Percentiles rank a stretch among this genome's conserved stretches.
Conservation (phyloP, 2,797 vertebrate genomes). For the Anisognathus igniventris region DNA sequence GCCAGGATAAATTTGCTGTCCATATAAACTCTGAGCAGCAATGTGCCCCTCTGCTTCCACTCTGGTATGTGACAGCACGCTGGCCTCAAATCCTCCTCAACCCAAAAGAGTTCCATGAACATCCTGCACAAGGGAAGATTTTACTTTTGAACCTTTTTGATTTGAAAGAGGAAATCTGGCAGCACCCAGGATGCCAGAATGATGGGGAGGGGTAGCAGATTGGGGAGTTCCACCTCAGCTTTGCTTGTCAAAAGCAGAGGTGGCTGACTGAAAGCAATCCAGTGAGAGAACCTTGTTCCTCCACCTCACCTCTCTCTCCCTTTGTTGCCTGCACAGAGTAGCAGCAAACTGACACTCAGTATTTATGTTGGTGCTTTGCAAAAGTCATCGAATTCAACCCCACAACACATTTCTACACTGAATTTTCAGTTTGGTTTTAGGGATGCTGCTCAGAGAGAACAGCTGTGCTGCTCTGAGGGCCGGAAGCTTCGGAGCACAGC, state of each 20-base stretch:
- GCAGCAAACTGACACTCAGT: background rate
- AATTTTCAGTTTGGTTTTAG: background rate
- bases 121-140: background rate
- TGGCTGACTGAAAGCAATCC: conserved; percentile 2
- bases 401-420: background rate
- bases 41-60: background rate
- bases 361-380: background rate
- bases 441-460: background rate
- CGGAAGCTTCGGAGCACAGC: background rate
- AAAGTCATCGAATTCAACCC: background rate
- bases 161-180: background rate
- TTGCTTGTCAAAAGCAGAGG: background rate
- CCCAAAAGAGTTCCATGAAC: background rate
- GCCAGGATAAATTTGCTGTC: conserved; percentile 68
- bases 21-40: background rate
- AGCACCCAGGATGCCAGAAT: background rate
- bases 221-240: background rate
- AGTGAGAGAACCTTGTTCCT: background rate
- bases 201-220: background rate
- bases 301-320: background rate
- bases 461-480: background rate
- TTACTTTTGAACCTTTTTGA: background rate
- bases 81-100: background rate
- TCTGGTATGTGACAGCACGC: background rate
- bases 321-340: background rate